Percentiles rank a stretch among this genome's conserved stretches.
Conservation (phyloP, 1,140 invertebrate genomes). For the Caenorhabditis latens region DNA sequence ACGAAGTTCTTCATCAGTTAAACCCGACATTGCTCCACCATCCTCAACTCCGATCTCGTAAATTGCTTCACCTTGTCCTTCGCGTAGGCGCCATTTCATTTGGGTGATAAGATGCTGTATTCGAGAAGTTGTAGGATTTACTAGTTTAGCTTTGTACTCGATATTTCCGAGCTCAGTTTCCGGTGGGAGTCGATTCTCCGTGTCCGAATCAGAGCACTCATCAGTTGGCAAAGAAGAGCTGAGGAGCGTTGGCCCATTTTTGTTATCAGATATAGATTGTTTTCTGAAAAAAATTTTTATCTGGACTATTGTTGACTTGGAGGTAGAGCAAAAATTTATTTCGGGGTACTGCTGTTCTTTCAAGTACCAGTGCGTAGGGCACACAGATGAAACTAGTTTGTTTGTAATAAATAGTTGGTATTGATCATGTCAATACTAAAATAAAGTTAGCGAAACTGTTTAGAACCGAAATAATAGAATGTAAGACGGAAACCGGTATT, state of each 20-base stretch:
- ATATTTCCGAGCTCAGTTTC: constrained; percentile 73
- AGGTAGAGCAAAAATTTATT: too few species aligned
- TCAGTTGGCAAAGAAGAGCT: constrained; percentile 47
- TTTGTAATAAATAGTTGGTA: too few species aligned
- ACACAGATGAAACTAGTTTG: too few species aligned
- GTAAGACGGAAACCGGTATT: too few species aligned
- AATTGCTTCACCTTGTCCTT: constrained; percentile 87
- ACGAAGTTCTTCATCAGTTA: constrained; percentile 86
- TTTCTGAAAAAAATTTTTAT: constrained; percentile 51
- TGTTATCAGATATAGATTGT: constrained; percentile 40
- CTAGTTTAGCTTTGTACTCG: constrained; percentile 78
- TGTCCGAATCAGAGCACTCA: constrained; percentile 56
- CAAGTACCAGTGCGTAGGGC: too few species aligned
- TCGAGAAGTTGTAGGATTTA: constrained; percentile 78
- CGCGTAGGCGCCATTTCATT: constrained; percentile 80
- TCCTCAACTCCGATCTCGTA: constrained; percentile 95
- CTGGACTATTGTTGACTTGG: not conserved
- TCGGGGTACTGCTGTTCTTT: too few species aligned
- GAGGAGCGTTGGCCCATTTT: constrained; percentile 50
- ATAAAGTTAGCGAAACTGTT: too few species aligned
- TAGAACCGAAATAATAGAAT: too few species aligned
- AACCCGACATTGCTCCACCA: constrained; percentile 86
- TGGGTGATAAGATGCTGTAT: constrained; percentile 80
- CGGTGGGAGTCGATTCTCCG: constrained; percentile 67
- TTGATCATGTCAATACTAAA: too few species aligned